Evolutionary conservation across 1,140 invertebrate species (phyloP), one percentile per base, ranked within the genome.

Genomic region (Globodera rostochiensis): DNA sequence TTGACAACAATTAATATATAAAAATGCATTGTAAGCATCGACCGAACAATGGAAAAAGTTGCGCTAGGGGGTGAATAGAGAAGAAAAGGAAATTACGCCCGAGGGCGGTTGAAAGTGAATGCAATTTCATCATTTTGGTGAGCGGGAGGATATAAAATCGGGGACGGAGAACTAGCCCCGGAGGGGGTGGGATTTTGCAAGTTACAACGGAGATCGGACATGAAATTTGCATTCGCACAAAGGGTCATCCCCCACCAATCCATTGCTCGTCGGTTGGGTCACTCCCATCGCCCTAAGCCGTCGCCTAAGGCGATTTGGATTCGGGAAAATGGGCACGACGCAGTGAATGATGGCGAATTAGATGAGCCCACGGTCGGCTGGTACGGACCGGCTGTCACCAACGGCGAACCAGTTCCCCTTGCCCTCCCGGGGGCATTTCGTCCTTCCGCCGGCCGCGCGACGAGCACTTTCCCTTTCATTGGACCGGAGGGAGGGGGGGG

Each of bases 221-320:
- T 8, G 13, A 60, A 13, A 60, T 60, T 60, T 60, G 57, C 57
- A 60, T 60, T 60, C 57, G 15, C 11, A 8, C 57, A 19, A 19
- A 15, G 57, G 57, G 57, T 60, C 57, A 60, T 60, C 15, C 57
- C 57, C 57, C 57, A 9, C 11, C 57, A 8, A 60, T 60, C 57
- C 11, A 19, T 60, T 9, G 9, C 9, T 15, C 15, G 57, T 60
- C 13, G 57, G 57, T 60, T 60, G 15, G 57, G 57, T 60, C 57
- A 60, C 57, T 60, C 57, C 15, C 15, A 60, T 60, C 57, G 57
- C 57, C 57, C 11, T 60, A 60, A 60, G 57, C 57, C 57, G 9
- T 60, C 57, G 57, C 57, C 57, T 60, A 60, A 60, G 57, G 57
- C 57, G 57, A 60, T 60, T 60, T 60, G 57, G 57, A 60, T 60